phyloP scores from a whole-genome alignment of 2,888 invertebrate species.

The Leptarthrus brevirostris region DNA sequence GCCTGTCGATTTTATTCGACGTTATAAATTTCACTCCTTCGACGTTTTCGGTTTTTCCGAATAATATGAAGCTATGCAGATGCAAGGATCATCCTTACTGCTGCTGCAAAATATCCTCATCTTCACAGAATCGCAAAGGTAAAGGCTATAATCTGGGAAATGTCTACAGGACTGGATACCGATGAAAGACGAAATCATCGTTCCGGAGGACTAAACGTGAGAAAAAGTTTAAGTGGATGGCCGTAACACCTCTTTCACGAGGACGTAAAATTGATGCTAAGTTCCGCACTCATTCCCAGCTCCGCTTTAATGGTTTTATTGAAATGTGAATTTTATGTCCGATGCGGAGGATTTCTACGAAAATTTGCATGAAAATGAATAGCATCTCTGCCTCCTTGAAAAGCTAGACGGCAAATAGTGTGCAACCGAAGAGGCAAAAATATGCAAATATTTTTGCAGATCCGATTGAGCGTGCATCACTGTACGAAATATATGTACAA shows the following conservation, averaged over 20 bases:
- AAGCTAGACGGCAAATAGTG: too few relatives aligned
- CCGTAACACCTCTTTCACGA: slow-evolving; percentile 21
- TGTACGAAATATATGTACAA: too few relatives aligned
- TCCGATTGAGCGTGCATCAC: too few relatives aligned
- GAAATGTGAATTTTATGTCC: slow-evolving; percentile 36
- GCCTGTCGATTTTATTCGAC: slow-evolving; percentile 26
- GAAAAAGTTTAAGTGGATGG: slow-evolving; percentile 26
- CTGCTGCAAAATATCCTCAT: background rate
- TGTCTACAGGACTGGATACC: background rate
- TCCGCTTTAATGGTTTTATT: slow-evolving; percentile 35
- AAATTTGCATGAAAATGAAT: slow-evolving; percentile 29
- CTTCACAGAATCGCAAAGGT: slow-evolving; percentile 17
- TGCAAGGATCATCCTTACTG: slow-evolving; percentile 12
- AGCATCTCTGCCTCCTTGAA: too few relatives aligned
- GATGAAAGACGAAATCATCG: background rate
- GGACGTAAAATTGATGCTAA: slow-evolving; percentile 23
- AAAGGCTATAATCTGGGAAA: slow-evolving; percentile 11
- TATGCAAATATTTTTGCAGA: too few relatives aligned
- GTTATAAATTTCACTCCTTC: slow-evolving; percentile 22
- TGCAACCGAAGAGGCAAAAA: too few relatives aligned
- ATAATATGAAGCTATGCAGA: slow-evolving; percentile 15
- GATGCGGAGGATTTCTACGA: background rate
- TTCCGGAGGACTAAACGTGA: slow-evolving; percentile 23
- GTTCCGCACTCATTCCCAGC: slow-evolving; percentile 17
- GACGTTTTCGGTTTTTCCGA: background rate